Percentiles rank a stretch among this genome's conserved stretches.
These are phyloP conservation scores for Elgaria multicarinata DNA, from an alignment of 2,113 vertebrate species.

Conservation along the genomic window DNA sequence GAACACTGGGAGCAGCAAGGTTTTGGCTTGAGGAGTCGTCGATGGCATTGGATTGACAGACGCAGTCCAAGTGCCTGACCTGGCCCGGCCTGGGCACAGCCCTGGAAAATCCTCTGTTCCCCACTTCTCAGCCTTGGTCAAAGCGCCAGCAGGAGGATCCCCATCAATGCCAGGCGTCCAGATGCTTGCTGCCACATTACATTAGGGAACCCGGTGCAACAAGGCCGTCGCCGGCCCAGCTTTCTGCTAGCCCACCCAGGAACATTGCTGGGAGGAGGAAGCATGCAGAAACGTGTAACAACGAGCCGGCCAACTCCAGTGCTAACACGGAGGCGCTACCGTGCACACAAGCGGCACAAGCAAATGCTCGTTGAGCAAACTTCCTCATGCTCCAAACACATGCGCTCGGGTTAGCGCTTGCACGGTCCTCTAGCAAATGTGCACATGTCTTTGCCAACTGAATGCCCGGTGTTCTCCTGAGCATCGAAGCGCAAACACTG, in stretches of 20 bases:
- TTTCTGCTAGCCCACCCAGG: not conserved
- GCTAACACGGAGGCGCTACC: not conserved
- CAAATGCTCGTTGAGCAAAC: not conserved
- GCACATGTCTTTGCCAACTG: not conserved
- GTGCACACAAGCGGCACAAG: not conserved
- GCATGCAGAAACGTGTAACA: not conserved
- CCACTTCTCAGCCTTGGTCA: not conserved
- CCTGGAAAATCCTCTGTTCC: conserved; percentile 1
- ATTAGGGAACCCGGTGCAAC: not conserved
- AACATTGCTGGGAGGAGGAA: not conserved
- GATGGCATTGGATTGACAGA: not conserved
- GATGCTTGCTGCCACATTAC: conserved; percentile 14
- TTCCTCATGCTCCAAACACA: not conserved
- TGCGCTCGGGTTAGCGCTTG: not conserved
- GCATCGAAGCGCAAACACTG: not conserved
- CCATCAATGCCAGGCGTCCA: not conserved
- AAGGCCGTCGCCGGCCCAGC: not conserved
- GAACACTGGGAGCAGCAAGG: not conserved
- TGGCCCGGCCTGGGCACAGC: not conserved
- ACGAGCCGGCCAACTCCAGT: not conserved
- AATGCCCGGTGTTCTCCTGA: not conserved
- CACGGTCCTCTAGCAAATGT: not conserved
- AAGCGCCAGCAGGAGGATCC: not conserved
- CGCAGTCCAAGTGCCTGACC: not conserved
- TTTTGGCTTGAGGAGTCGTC: not conserved